Conservation (phyloP, 2,797 vertebrate species). For the Philypnodon macrostomus region DNA sequence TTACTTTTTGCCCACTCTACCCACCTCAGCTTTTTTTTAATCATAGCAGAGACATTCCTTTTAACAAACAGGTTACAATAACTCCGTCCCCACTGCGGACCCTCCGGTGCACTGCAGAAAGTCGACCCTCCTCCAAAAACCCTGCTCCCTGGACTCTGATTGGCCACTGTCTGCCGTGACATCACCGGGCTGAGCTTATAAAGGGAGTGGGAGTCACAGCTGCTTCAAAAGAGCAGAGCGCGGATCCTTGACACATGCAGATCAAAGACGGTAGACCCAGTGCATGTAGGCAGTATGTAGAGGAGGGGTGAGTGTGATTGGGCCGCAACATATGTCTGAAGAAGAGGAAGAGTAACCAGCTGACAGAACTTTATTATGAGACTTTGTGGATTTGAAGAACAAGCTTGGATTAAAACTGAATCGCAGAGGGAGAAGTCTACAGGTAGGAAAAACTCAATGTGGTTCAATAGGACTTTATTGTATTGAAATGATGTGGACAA, state of each 20-base stretch:
- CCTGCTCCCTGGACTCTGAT: constrained; percentile 45
- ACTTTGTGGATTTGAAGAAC: constrained; percentile 52
- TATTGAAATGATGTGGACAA: too few species aligned
- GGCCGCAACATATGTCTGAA: constrained; percentile 19
- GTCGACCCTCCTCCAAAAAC: constrained; percentile 30
- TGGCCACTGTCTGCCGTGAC: constrained; percentile 54
- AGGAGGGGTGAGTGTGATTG: constrained; percentile 4
- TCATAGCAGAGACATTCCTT: constrained; percentile 4
- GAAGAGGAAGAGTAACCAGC: constrained; percentile 30
- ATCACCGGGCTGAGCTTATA: constrained; percentile 60
- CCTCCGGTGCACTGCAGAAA: constrained; percentile 37
- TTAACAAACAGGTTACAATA: constrained; percentile 22
- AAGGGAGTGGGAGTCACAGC: constrained; percentile 46
- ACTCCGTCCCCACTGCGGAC: constrained; percentile 23
- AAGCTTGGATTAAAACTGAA: constrained; percentile 39
- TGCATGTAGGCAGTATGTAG: constrained; percentile 20
- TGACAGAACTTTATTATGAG: constrained; percentile 38
- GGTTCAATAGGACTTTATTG: not conserved
- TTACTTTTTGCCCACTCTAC: too few species aligned
- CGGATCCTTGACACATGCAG: constrained; percentile 41
- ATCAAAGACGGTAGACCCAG: constrained; percentile 32
- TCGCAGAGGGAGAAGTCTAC: constrained; percentile 26
- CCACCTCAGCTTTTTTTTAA: constrained; percentile 1
- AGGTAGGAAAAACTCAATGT: constrained; percentile 50
- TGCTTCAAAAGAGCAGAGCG: constrained; percentile 58